Base-by-base conservation (phyloP, 2,113 vertebrate species). In the Halcyon senegalensis region DNA sequence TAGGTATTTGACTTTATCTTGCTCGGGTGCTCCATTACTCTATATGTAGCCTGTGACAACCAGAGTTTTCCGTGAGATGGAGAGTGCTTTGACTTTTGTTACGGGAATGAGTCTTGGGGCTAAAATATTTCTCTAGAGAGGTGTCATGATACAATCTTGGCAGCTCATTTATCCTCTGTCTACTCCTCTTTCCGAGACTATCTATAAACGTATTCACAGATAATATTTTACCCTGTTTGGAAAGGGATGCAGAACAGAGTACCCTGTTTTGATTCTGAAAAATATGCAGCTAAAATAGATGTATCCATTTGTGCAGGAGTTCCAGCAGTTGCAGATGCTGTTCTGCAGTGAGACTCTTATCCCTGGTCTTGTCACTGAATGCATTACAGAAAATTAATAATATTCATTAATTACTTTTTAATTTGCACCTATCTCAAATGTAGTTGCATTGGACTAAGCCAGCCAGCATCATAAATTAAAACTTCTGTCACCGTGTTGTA, bases 71-170 rank as follows among this genome's bases (percentile, higher is more conserved):
- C 55, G 21, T 27, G n/a, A 92, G 75, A 81, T 67, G 68, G 72
- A 94, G 24, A 1, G 4, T 76, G 51, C 81, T 94, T 27, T 92
- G 93, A 73, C 81, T 95, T 89, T 80, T 91, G 44, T 67, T 87
- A 39, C 4, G 11, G 39, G 62, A 93, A 73, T 58, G 50, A 51
- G 16, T 51, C 68, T 80, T 72, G 17, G 16, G 58, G 70, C 48
- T 87, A 70, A 96, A 84, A 90, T 88, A 96, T 95, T 87, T 94
- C 91, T 97, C 89, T 69, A 35, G 79, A 75, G 87, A 80, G 90
- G 43, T 94, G 77, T 76, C 78, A 90, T 37, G 87, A 92, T 95
- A n/a, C 37, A 72, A n/a, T 75, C 88, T 80, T 81, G 85, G 82
- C 94, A 94, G 90, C 81, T 90, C 66, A 68, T 96, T 97, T 96